These are phyloP conservation scores for Tetranychus piercei DNA, from an alignment of 2,888 invertebrate genomes.

Conservation along the genomic window DNA sequence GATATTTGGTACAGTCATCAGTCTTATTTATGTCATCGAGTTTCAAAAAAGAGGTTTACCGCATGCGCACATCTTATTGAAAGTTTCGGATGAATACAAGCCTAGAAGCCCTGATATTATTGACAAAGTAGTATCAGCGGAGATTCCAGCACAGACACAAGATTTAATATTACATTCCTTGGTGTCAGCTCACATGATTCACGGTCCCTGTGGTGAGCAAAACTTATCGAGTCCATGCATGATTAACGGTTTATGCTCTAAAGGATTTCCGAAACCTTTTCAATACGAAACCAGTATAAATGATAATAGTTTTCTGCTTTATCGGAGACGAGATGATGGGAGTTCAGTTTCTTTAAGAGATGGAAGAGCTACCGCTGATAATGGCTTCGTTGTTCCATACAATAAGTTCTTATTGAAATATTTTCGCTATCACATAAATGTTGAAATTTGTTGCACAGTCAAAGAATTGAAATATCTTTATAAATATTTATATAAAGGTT, in stretches of 20 bases:
- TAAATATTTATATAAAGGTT: not conserved
- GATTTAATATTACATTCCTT: not conserved
- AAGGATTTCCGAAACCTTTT: no score
- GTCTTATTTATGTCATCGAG: conserved; percentile 26
- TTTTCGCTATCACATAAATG: not conserved
- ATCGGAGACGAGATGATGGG: no score
- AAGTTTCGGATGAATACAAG: conserved; percentile 17
- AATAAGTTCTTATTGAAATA: no score
- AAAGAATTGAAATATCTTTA: not conserved
- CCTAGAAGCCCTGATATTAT: conserved; percentile 24
- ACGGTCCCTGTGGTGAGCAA: conserved; percentile 20
- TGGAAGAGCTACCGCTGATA: no score
- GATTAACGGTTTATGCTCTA: no score
- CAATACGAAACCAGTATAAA: no score
- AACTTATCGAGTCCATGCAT: no score
- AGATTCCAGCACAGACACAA: conserved; percentile 23
- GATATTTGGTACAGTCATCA: conserved; percentile 26
- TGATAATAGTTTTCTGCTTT: no score
- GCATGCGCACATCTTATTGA: conserved; percentile 18
- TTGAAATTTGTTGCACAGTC: not conserved
- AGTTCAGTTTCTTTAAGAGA: no score
- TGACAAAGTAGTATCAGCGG: conserved; percentile 24
- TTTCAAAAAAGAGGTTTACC: conserved; percentile 28
- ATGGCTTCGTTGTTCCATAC: not conserved
- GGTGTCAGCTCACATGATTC: conserved; percentile 17